Evolutionary conservation across 2,888 invertebrate species (phyloP), one percentile per base, ranked within the genome.

Genomic region (Eucera pruinosa): DNA sequence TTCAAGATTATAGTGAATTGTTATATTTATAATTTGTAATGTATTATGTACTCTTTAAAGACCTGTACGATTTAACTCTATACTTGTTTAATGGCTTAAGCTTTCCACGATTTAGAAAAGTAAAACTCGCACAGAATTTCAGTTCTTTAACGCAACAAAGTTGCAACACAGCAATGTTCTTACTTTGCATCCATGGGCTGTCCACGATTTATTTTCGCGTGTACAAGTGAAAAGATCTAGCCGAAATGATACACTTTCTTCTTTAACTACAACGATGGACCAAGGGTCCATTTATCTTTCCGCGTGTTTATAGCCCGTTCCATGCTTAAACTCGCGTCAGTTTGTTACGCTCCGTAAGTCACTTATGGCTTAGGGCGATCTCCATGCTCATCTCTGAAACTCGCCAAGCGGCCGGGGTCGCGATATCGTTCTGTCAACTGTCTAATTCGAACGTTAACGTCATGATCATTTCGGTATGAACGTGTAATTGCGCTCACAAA

Each of bases 261-360:
- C 73, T 48, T n/a, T 74, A 71, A 57, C 57, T 30, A 65, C 48
- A 69, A 65, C 68, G 73, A 57, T 57, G 78, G 77, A 70, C 76
- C 69, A 60, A 69, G 80, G 69, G 86, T 81, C 89, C 90, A 90
- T 92, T 92, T 91, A 92, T 92, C 92, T 92, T 88, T 82, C 87
- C 89, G 87, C 89, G 89, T 90, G 91, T 92, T 91, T 92, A 91
- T 91, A 91, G 90, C 90, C 89, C 89, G 89, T 91, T 90, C 86
- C 86, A 88, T 87, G 89, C 86, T 90, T 91, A 89, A 91, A 90
- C 90, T 89, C 89, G 89, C 88, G 90, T 91, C 90, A 91, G 91
- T 92, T 91, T 90, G 92, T 91, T 92, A 91, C 90, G 91, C 90
- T 91, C 89, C 91, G 92, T 91, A 89, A 91, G 90, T 89, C 92